Evolutionary conservation across 2,888 invertebrate genomes (phyloP), one percentile per base, ranked within the genome.

Genomic region (Lithophane leautieri): DNA sequence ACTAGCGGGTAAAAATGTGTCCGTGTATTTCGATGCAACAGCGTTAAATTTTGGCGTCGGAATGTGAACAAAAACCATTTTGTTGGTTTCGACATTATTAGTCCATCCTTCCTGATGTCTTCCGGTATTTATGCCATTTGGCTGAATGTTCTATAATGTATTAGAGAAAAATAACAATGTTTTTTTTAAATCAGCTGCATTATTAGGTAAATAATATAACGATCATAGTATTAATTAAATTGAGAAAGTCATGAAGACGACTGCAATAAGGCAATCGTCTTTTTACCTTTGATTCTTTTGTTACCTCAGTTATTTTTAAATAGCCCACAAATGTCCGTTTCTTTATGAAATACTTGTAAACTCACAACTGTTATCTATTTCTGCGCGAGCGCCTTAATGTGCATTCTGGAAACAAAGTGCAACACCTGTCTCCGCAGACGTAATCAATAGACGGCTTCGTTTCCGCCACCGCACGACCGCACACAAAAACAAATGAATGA

Each of bases 401-500:
- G 72, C 76, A 52, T 50, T 60, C 56, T 65, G 56, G 78, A 75
- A 63, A 83, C 74, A 76, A 85, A 78, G 70, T 75, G 78, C 71
- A 90, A 84, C 96, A 96, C 96, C 96, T 96, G 96, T 95, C 94
- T 86, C 90, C 86, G 88, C 90, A 90, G 93, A 91, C 91, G 94
- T 92, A 94, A 95, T 95, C 95, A 94, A 94, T 94, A 94, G 95
- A 90, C 89, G 89, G 88, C 90, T 91, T 89, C 93, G 93, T 93
- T 96, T 95, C 96, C 96, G 95, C 93, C 82, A 65, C 83, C 60
- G 25, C 79, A 52, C 40, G 25, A 86, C 88, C 76, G 72, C 84
- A 84, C 91, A 94, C 93, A 95, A 95, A 96, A 96, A 96, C 95
- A 96, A 96, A 96, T 95, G 95, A 95, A 94, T 92, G 91, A 91